Evolutionary conservation across 2,113 vertebrate genomes (phyloP).

Genomic region (Neomonachus schauinslandi): DNA sequence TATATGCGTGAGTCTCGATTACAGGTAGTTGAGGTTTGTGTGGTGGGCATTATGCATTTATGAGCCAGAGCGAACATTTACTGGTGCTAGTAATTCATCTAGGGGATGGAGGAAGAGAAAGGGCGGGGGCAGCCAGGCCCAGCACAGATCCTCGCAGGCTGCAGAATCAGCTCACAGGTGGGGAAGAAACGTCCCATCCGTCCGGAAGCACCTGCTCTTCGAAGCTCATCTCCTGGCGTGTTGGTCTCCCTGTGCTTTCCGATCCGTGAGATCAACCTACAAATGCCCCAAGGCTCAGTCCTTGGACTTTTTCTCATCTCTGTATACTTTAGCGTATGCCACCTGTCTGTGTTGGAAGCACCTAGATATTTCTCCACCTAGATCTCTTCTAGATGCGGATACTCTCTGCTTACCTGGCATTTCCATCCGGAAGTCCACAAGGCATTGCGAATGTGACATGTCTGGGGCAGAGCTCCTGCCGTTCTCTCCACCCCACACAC

Average conservation of each 20-base stretch:
- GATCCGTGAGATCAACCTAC: background rate
- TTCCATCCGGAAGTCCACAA: background rate
- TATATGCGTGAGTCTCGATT: background rate
- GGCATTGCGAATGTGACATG: background rate
- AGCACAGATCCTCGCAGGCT: accelerated
- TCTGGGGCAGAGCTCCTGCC: background rate
- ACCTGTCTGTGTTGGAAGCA: background rate
- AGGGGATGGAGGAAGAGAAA: background rate
- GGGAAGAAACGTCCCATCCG: background rate
- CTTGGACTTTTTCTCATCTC: background rate
- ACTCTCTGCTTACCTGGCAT: background rate
- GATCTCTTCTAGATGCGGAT: background rate
- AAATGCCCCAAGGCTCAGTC: background rate
- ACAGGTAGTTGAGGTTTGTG: slow-evolving; percentile 63
- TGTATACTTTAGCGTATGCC: background rate
- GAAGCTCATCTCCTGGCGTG: background rate
- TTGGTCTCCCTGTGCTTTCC: background rate
- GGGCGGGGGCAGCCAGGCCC: background rate
- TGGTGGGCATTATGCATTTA: slow-evolving; percentile 57
- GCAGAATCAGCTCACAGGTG: background rate
- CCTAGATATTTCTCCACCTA: background rate
- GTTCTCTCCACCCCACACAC: background rate
- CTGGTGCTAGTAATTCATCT: slow-evolving; percentile 37
- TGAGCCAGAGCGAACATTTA: slow-evolving; percentile 68
- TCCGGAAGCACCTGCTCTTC: background rate